Evolutionary conservation across 1,140 invertebrate genomes (phyloP), one percentile per base, ranked within the genome.

Genomic region (Musca domestica): DNA sequence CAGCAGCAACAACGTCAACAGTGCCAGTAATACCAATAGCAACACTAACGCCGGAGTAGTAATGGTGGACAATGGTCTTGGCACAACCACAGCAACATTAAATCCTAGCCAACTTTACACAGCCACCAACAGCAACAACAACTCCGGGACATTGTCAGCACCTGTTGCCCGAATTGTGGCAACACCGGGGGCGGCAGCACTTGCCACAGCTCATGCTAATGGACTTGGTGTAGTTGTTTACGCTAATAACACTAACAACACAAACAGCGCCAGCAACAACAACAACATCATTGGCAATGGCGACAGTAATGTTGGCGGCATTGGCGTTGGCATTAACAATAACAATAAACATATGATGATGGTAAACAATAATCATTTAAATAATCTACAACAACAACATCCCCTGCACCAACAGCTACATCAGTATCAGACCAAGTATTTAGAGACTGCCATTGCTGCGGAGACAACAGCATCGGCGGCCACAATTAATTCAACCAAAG

Each of bases 341-440:
- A 63, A 71, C 25, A 70, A 68, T 67, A 69, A 51, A 52, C 58
- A 30, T 61, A 17, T 51, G 22, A 51, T 22, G 17, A 46, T 61
- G 30, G 52, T 64, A 56, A 66, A 71, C 49, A 75, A 68, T 71
- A 79, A 77, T 72, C 77, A 77, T 80, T 77, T 79, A 76, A 80
- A 77, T 76, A 79, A 54, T 70, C 73, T 73, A 66, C 78, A 74
- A 69, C 73, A 71, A 65, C 69, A 41, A 66, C 69, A 67, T 67
- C 73, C 66, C 71, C 73, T 70, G 72, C 74, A 41, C 12, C 64
- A 25, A 27, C 67, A 67, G 30, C 56, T 58, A 34, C 54, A 75
- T 75, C 74, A 71, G 74, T 72, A 71, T 71, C 74, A 71, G 70
- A 71, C 64, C 77, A 74, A 72, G 74, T 75, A 68, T 76, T 75